These are phyloP conservation scores for Euwallacea similis DNA, from an alignment of 1,140 invertebrate species.

Conservation along the genomic window DNA sequence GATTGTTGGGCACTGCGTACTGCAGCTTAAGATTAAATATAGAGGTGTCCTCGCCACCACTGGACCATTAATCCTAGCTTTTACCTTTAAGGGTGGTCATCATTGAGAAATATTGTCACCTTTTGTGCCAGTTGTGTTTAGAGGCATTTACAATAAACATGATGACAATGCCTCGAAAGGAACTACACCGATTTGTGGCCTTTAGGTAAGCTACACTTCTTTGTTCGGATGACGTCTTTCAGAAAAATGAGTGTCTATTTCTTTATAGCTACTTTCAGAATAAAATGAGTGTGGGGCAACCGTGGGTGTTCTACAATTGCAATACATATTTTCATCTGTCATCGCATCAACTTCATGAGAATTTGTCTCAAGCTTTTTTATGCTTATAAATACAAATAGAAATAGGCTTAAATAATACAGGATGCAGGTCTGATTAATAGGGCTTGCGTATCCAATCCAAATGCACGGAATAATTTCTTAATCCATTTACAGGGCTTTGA, in stretches of 20 bases:
- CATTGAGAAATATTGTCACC: slow-evolving; percentile 41
- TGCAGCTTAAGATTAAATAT: no score
- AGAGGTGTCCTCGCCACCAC: slow-evolving; percentile 8
- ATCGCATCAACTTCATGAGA: slow-evolving; percentile 3
- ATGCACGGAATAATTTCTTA: slow-evolving; percentile 10
- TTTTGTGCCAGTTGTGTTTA: slow-evolving; percentile 39
- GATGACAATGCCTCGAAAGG: slow-evolving; percentile 38
- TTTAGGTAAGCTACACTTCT: slow-evolving; percentile 33
- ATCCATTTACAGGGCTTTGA: slow-evolving; percentile 8
- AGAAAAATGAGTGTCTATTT: slow-evolving; percentile 38
- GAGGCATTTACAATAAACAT: slow-evolving; percentile 40
- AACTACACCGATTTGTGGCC: slow-evolving; percentile 43
- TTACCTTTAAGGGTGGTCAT: slow-evolving; percentile 38
- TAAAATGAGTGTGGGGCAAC: slow-evolving; percentile 1
- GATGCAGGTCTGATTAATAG: not conserved
- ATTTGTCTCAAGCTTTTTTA: not conserved
- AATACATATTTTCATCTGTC: slow-evolving; percentile 30
- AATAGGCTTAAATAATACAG: no score
- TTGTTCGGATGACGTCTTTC: slow-evolving; percentile 37
- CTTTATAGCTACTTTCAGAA: slow-evolving; percentile 8
- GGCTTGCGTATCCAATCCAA: not conserved
- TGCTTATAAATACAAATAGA: no score
- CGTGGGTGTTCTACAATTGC: slow-evolving; percentile 24
- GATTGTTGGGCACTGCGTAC: not conserved
- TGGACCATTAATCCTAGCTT: slow-evolving; percentile 29